phyloP scores from a whole-genome alignment of 2,797 vertebrate genomes.

The Acrocephalus scirpaceus region DNA sequence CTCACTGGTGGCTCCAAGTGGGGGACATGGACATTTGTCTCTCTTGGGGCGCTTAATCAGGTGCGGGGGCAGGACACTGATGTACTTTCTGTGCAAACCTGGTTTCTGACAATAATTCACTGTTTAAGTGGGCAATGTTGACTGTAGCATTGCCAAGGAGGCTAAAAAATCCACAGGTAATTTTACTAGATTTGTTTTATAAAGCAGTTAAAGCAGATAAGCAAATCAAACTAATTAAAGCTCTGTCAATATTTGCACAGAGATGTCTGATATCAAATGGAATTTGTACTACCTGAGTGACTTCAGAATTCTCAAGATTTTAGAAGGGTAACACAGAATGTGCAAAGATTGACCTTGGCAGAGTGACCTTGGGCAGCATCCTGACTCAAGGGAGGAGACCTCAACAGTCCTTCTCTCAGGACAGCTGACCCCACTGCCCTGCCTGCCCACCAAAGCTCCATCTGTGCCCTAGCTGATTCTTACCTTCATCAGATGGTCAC shows the following conservation, averaged over 20 bases:
- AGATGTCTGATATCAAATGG: not conserved
- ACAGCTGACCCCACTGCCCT: not conserved
- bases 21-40: not conserved
- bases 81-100: not conserved
- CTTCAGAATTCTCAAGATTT: not conserved
- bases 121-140: not conserved
- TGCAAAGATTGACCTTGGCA: not conserved
- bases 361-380: not conserved
- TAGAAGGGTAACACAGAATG: not conserved
- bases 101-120: not conserved
- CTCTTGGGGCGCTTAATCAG: not conserved
- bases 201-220: not conserved
- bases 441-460: not conserved
- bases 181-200: not conserved
- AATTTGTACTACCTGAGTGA: not conserved
- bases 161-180: not conserved
- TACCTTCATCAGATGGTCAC: not conserved
- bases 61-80: rapidly evolving
- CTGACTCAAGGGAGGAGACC: no score
- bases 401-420: not conserved
- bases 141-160: not conserved
- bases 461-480: not conserved
- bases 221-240: not conserved
- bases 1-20: not conserved
- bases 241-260: not conserved